Conservation (phyloP, 2,797 vertebrate genomes). For the Loriculus beryllinus region DNA sequence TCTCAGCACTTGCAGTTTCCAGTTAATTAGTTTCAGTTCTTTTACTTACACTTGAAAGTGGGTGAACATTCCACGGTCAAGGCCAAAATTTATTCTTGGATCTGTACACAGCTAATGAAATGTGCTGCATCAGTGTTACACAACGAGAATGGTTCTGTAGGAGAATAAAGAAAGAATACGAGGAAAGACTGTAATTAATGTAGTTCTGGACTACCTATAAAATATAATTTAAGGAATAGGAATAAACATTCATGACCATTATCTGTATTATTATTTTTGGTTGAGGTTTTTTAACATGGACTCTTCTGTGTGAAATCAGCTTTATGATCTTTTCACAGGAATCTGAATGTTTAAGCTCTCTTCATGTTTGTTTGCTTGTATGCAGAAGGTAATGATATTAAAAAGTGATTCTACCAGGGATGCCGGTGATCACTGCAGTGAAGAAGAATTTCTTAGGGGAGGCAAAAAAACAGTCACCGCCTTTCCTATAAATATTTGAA, state of each 20-base stretch:
- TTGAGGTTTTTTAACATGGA: not conserved
- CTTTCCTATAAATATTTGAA: slow-evolving; percentile 7
- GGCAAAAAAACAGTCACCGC: not conserved
- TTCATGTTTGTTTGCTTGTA: not conserved
- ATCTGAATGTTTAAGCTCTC: not conserved
- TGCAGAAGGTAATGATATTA: not conserved
- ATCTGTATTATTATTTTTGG: not conserved
- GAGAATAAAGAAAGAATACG: not conserved
- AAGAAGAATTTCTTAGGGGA: not conserved
- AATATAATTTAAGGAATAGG: not conserved
- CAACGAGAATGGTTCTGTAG: not conserved
- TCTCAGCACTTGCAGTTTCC: not conserved
- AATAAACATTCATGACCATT: not conserved
- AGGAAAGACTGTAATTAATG: not conserved
- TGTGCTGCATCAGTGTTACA: not conserved
- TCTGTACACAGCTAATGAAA: not conserved
- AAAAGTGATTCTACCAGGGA: slow-evolving; percentile 1
- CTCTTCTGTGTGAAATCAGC: not conserved
- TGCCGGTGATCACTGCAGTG: not conserved
- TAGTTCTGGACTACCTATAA: not conserved
- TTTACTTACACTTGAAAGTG: slow-evolving; percentile 13
- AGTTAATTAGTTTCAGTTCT: not conserved
- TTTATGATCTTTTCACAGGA: not conserved
- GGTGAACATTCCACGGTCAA: not conserved
- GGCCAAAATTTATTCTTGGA: not conserved